Percentiles rank a stretch among this genome's conserved stretches.
These are phyloP conservation scores for Corvus cornix DNA, from an alignment of 2,113 vertebrate genomes.

Conservation along the genomic window DNA sequence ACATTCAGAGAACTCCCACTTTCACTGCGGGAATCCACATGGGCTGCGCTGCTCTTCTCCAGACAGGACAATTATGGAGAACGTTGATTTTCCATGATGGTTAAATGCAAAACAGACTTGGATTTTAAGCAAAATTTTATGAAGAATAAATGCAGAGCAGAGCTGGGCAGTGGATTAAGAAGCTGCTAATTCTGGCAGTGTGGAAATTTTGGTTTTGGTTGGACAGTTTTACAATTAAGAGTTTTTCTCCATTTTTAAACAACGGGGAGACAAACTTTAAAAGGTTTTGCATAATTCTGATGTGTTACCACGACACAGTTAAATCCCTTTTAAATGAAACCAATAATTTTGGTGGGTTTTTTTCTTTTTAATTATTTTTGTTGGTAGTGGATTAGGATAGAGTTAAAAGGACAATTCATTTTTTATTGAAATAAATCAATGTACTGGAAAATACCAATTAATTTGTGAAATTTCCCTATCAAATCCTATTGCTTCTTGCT, in stretches of 20 bases:
- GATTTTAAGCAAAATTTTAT: background rate
- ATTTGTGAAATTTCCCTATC: background rate
- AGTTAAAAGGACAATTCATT: slow-evolving; percentile 12
- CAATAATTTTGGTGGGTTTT: background rate
- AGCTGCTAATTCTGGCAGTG: background rate
- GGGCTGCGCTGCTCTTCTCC: background rate
- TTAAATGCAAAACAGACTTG: background rate
- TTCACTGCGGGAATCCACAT: accelerated
- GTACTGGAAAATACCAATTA: slow-evolving; percentile 44
- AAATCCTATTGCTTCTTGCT: background rate
- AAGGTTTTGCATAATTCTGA: slow-evolving; percentile 30
- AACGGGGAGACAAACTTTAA: background rate
- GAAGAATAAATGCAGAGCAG: background rate
- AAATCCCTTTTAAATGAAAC: background rate
- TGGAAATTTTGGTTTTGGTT: background rate
- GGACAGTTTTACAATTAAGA: slow-evolving; percentile 35
- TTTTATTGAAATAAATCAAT: slow-evolving; percentile 38
- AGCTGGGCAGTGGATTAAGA: background rate
- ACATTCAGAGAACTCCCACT: background rate
- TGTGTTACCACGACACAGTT: background rate
- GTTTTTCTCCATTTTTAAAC: background rate
- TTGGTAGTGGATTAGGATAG: slow-evolving; percentile 6
- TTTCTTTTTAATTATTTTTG: background rate
- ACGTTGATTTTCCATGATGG: accelerated
- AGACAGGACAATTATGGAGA: background rate